Conservation (phyloP, 2,888 invertebrate genomes). For the Thumatha senex region DNA sequence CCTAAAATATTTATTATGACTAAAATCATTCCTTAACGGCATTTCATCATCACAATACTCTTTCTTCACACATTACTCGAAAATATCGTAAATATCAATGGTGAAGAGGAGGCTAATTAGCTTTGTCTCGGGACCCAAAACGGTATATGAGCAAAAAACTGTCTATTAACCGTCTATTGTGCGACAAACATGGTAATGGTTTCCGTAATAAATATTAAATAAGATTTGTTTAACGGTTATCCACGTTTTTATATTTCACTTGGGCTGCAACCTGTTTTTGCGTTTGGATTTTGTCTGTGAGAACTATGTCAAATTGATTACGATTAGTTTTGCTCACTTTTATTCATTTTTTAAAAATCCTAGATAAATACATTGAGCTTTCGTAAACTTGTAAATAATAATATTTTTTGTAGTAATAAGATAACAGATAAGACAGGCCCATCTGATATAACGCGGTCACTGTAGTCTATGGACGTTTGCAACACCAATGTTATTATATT, state of each 20-base stretch:
- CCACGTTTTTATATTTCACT: constrained; percentile 21
- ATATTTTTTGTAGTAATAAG: no score
- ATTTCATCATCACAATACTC: background rate
- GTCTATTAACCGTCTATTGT: constrained; percentile 20
- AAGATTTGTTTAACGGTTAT: constrained; percentile 47
- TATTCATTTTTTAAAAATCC: background rate
- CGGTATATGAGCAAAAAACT: constrained; percentile 26
- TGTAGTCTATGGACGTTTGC: no score
- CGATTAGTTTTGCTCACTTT: constrained; percentile 34
- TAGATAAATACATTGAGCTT: background rate
- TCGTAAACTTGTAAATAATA: no score
- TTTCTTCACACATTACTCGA: background rate
- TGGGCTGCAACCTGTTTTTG: constrained; percentile 37
- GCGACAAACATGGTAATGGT: constrained; percentile 40
- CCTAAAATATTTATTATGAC: background rate
- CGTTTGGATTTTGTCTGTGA: constrained; percentile 29
- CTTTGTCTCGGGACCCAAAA: constrained; percentile 19
- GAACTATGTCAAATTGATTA: constrained; percentile 47
- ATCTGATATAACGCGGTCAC: no score
- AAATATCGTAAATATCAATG: background rate
- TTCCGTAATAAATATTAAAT: constrained; percentile 54
- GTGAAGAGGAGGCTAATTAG: constrained; percentile 8
- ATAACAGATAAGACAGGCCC: no score
- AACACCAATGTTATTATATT: no score
- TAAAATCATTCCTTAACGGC: background rate